These are phyloP conservation scores for Crepidodera aurea DNA, from an alignment of 2,888 invertebrate genomes.

Conservation along the genomic window DNA sequence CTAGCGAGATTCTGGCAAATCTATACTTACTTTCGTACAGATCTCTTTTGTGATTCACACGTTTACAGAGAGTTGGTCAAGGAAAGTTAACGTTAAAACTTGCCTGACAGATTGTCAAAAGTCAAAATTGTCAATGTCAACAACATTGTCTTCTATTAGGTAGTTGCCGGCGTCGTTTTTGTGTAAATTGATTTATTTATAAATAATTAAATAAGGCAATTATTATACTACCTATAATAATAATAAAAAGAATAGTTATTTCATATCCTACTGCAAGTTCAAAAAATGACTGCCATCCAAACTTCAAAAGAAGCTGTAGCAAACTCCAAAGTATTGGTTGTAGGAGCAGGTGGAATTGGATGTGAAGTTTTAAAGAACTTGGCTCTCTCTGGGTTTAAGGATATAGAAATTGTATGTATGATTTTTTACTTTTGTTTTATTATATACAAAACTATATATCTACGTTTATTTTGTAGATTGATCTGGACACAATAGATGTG, in stretches of 20 bases:
- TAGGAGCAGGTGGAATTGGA: slow-evolving; percentile 99
- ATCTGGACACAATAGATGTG: slow-evolving; percentile 99
- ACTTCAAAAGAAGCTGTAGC: slow-evolving; percentile 72
- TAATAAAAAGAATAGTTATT: too few relatives aligned
- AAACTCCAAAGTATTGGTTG: slow-evolving; percentile 80
- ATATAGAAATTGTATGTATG: slow-evolving; percentile 87
- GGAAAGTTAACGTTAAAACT: too few relatives aligned
- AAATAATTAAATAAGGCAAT: too few relatives aligned
- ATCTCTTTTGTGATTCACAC: too few relatives aligned
- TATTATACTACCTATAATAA: too few relatives aligned
- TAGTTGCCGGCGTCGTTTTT: neutral
- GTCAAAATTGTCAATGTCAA: too few relatives aligned
- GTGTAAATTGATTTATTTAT: neutral
- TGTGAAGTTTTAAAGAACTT: slow-evolving; percentile 98
- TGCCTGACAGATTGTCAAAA: too few relatives aligned
- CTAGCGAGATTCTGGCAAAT: too few relatives aligned
- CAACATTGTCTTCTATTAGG: too few relatives aligned
- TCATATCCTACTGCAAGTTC: neutral
- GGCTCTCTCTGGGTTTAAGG: slow-evolving; percentile 89
- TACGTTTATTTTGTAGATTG: slow-evolving; percentile 77
- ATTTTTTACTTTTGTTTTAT: neutral
- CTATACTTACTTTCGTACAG: too few relatives aligned
- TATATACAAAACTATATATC: slow-evolving; percentile 16
- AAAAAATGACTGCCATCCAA: slow-evolving; percentile 53
- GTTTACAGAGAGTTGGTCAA: too few relatives aligned